Evolutionary conservation across 2,113 vertebrate species (phyloP).

Genomic region (Ammodramus savannarum): DNA sequence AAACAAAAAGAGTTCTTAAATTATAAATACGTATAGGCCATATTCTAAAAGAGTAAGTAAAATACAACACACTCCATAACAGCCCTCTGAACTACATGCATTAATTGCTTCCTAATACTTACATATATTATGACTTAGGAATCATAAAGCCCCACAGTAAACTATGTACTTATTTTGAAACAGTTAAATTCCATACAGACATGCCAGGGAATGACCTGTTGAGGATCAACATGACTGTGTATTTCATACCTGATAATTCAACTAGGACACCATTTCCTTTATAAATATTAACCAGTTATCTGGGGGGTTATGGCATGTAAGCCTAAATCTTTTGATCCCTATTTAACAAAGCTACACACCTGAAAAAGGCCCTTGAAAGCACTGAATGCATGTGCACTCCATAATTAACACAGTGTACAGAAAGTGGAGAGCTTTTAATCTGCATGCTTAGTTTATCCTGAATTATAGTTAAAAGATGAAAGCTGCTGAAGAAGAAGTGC

Average conservation of each 20-base stretch:
- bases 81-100: neutral
- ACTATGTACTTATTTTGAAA: neutral
- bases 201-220: neutral
- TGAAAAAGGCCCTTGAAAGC: neutral
- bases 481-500: neutral
- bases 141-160: neutral
- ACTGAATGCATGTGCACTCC: neutral
- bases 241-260: neutral
- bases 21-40: neutral
- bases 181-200: neutral
- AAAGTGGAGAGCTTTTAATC: neutral
- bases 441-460: neutral
- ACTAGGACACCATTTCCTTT: neutral
- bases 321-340: neutral
- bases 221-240: neutral
- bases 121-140: neutral
- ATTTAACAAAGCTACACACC: neutral
- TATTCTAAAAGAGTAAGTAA: neutral
- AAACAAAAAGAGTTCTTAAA: neutral
- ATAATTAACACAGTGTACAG: neutral
- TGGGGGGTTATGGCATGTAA: accelerated
- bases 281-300: neutral
- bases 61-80: neutral
- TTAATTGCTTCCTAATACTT: neutral
- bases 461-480: neutral